Conservation (phyloP, 2,113 vertebrate species). For the Boulengeromyrus knoepffleri region DNA sequence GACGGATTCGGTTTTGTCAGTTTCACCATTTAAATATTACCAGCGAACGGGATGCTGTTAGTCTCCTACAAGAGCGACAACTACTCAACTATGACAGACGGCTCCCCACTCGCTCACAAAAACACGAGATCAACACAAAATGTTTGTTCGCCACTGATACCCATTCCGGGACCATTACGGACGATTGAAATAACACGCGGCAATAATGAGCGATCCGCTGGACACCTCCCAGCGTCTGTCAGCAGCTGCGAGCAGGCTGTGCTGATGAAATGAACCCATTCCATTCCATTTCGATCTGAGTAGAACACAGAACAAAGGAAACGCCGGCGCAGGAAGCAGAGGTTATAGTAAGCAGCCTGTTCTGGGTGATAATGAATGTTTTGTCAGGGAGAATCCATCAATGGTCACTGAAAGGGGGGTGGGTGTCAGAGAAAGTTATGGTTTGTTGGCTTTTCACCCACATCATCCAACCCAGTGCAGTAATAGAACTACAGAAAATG, state of each 20-base stretch:
- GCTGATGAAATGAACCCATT: constrained; percentile 35
- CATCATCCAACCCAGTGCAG: constrained; percentile 75
- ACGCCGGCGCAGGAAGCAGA: constrained; percentile 48
- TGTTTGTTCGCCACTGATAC: constrained; percentile 56
- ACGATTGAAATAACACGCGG: constrained; percentile 37
- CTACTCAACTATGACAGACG: background rate
- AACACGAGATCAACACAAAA: constrained; percentile 42
- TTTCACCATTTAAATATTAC: background rate
- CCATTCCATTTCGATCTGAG: constrained; percentile 61
- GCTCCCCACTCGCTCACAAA: constrained; percentile 37
- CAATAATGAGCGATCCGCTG: constrained; percentile 44
- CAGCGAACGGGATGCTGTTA: background rate
- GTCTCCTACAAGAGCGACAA: constrained; percentile 13
- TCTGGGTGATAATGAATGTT: constrained; percentile 76
- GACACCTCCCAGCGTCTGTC: constrained; percentile 39
- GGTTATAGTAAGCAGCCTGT: constrained; percentile 68
- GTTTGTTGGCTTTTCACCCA: constrained; percentile 85
- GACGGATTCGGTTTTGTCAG: background rate
- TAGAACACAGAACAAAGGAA: constrained; percentile 42
- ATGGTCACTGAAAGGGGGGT: constrained; percentile 73
- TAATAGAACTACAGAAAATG: constrained; percentile 85
- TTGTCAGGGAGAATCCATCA: constrained; percentile 81
- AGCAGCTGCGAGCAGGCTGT: constrained; percentile 36
- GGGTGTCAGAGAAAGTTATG: constrained; percentile 78
- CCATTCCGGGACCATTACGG: constrained; percentile 41